These are phyloP conservation scores for Cygnus atratus DNA, from an alignment of 2,113 vertebrate species.

Conservation along the genomic window DNA sequence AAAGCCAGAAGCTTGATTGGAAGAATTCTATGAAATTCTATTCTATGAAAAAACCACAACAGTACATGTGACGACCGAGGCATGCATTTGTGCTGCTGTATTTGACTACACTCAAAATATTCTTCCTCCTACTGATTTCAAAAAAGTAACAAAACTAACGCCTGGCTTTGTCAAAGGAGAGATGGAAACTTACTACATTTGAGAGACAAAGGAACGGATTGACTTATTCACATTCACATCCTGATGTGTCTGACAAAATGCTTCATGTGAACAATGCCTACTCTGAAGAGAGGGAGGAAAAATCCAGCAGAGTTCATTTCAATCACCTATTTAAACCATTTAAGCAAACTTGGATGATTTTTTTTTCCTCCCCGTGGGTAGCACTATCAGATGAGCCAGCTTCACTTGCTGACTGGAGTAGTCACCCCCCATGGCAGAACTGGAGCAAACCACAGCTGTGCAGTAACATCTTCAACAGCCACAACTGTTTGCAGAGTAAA, in stretches of 20 bases:
- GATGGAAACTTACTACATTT: slow-evolving; percentile 32
- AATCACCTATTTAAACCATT: slow-evolving; percentile 43
- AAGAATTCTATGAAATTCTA: not conserved
- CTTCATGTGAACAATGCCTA: slow-evolving; percentile 36
- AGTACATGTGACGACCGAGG: not conserved
- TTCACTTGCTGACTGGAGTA: not conserved
- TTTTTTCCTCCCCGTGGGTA: not conserved
- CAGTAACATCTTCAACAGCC: slow-evolving; percentile 64
- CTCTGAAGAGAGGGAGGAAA: slow-evolving; percentile 9
- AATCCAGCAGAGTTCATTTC: slow-evolving; percentile 40
- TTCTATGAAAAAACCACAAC: not conserved
- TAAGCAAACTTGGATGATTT: slow-evolving; percentile 8
- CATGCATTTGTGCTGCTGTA: not conserved
- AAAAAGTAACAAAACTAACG: slow-evolving; percentile 27
- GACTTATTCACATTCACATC: slow-evolving; percentile 50
- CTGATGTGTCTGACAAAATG: slow-evolving; percentile 35
- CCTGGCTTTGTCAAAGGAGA: slow-evolving; percentile 24
- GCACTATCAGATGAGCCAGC: not conserved
- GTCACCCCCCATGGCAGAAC: slow-evolving; percentile 9
- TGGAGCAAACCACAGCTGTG: slow-evolving; percentile 39
- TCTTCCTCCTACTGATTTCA: slow-evolving; percentile 1
- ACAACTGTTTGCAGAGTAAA: slow-evolving; percentile 63
- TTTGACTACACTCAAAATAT: not conserved
- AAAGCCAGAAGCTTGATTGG: not conserved
- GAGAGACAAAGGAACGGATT: slow-evolving; percentile 50